These are phyloP conservation scores for Panulirus ornatus DNA, from an alignment of 1,140 invertebrate genomes.

Conservation along the genomic window DNA sequence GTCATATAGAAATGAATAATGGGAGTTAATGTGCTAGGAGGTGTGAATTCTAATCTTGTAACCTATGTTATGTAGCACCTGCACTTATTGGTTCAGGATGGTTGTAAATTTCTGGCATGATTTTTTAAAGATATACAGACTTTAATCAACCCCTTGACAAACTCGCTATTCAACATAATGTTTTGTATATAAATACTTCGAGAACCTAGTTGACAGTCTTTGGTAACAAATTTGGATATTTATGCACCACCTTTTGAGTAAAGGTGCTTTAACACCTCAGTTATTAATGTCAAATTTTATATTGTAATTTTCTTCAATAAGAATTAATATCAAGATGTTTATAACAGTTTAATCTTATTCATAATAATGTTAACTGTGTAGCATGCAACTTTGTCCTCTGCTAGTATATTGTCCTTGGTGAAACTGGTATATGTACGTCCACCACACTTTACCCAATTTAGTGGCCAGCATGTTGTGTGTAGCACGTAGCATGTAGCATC, in stretches of 20 bases:
- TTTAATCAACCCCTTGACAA: slow-evolving; percentile 6
- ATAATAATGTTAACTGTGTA: not conserved
- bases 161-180: not conserved
- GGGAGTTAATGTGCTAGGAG: not conserved
- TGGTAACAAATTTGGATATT: slow-evolving; percentile 8
- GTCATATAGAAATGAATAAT: not conserved
- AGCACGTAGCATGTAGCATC: slow-evolving; percentile 68
- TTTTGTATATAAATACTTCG: not conserved
- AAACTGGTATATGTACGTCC: not conserved
- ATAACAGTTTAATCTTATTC: not conserved
- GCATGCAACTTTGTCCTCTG: not conserved
- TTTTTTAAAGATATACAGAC: not conserved
- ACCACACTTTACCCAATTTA: not conserved
- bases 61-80: no score
- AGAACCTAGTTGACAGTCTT: not conserved
- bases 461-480: slow-evolving; percentile 53
- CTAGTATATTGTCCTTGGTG: not conserved
- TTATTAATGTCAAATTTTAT: not conserved
- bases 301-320: not conserved
- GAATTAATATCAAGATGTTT: not conserved
- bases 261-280: not conserved
- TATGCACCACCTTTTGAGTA: not conserved
- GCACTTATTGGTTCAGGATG: not conserved
- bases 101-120: not conserved
- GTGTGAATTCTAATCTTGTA: not conserved